These are phyloP conservation scores for Ethmia dodecea DNA, from an alignment of 2,888 invertebrate genomes.

Conservation along the genomic window DNA sequence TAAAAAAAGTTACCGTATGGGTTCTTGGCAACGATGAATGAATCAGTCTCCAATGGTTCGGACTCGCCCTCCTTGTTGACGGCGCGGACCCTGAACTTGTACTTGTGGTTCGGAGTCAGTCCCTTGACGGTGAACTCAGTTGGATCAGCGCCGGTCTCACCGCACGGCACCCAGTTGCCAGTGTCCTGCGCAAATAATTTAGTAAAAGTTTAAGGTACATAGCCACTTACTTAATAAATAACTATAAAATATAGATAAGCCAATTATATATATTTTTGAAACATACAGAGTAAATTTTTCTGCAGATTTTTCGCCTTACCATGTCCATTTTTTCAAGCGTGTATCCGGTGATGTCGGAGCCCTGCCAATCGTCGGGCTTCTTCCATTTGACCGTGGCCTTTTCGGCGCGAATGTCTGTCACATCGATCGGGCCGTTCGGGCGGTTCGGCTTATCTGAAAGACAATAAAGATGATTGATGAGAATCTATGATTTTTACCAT, in stretches of 20 bases:
- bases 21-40: slow-evolving; percentile 94
- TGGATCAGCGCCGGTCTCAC: slow-evolving; percentile 91
- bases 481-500: background rate
- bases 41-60: slow-evolving; percentile 94
- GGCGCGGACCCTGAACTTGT: slow-evolving; percentile 98
- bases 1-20: slow-evolving; percentile 97
- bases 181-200: slow-evolving; percentile 78
- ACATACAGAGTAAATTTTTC: no score
- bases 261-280: no score
- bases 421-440: slow-evolving; percentile 90
- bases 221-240: background rate
- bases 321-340: slow-evolving; percentile 97
- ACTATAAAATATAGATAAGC: no score
- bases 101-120: slow-evolving; percentile 96
- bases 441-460: slow-evolving; percentile 86
- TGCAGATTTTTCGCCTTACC: no score
- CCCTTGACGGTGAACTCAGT: slow-evolving; percentile 91
- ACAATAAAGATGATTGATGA: no score
- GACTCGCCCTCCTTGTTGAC: slow-evolving; percentile 99
- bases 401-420: slow-evolving; percentile 92
- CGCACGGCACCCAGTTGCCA: slow-evolving; percentile 97
- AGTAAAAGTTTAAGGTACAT: background rate
- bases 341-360: slow-evolving; percentile 93
- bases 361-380: slow-evolving; percentile 92
- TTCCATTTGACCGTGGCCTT: slow-evolving; percentile 96